Percentiles rank a stretch among this genome's conserved stretches.
phyloP scores from a whole-genome alignment of 1,140 invertebrate genomes.

The Coptotermes formosanus region DNA sequence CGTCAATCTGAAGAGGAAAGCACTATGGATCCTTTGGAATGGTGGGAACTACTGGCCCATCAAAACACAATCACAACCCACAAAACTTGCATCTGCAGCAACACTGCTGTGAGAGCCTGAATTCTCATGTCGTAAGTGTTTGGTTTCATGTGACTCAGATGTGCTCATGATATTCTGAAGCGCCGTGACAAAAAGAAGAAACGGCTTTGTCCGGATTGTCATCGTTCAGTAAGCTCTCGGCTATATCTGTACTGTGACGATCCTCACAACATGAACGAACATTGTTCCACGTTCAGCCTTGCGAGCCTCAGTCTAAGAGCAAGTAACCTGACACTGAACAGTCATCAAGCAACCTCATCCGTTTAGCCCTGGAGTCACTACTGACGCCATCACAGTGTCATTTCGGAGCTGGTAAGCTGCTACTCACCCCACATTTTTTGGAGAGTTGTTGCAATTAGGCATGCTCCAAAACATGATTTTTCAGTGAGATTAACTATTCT shows the following conservation, averaged over 20 bases:
- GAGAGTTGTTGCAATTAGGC: too few relatives aligned
- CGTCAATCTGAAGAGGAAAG: too few relatives aligned
- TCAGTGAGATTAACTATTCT: too few relatives aligned
- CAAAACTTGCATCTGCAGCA: too few relatives aligned
- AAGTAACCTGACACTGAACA: slow-evolving; percentile 28
- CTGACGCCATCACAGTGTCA: not conserved
- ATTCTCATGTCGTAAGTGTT: too few relatives aligned
- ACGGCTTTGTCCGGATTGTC: slow-evolving; percentile 61
- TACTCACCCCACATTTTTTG: too few relatives aligned
- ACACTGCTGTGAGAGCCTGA: too few relatives aligned
- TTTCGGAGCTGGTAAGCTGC: not conserved
- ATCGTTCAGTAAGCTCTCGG: slow-evolving; percentile 60
- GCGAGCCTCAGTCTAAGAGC: slow-evolving; percentile 39
- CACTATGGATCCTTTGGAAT: too few relatives aligned
- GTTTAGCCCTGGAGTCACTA: slow-evolving; percentile 31
- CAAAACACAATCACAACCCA: too few relatives aligned
- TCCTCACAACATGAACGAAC: slow-evolving; percentile 28
- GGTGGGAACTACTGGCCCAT: too few relatives aligned
- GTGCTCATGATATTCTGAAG: slow-evolving; percentile 67
- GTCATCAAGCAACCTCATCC: slow-evolving; percentile 37
- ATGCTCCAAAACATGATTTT: too few relatives aligned
- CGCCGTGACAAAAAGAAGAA: slow-evolving; percentile 61
- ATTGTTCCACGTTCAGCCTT: slow-evolving; percentile 40
- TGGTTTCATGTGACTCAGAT: slow-evolving; percentile 51
- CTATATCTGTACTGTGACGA: slow-evolving; percentile 49